Evolutionary conservation across 2,113 vertebrate genomes (phyloP).

Genomic region (Notothenia coriiceps): DNA sequence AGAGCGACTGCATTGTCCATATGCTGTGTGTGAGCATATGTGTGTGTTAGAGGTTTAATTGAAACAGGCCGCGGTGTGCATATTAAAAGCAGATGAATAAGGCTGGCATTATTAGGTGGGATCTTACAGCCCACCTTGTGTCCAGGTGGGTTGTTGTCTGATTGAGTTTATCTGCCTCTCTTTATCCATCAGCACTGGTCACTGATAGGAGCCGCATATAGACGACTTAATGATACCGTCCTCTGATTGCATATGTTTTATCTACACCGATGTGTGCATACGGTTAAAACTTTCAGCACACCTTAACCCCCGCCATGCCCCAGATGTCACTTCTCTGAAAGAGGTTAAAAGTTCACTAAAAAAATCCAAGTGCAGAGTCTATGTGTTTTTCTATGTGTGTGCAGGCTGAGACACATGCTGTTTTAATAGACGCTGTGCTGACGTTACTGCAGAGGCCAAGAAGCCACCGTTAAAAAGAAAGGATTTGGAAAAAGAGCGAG

Average conservation of each 20-base stretch:
- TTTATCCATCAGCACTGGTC: constrained; percentile 35
- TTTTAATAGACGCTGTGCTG: constrained; percentile 78
- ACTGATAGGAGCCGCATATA: constrained; percentile 37
- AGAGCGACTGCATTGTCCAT: constrained; percentile 30
- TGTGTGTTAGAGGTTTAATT: constrained; percentile 51
- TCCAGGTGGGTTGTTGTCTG: constrained; percentile 38
- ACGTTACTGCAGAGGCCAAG: constrained; percentile 73
- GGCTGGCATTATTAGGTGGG: constrained; percentile 33
- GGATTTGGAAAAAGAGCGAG: constrained; percentile 68
- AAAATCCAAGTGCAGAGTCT: constrained; percentile 51
- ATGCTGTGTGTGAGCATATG: constrained; percentile 29
- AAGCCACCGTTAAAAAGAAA: constrained; percentile 73
- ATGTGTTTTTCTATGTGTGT: constrained; percentile 43
- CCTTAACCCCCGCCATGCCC: constrained; percentile 18
- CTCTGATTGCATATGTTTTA: constrained; percentile 24
- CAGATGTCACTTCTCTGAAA: constrained; percentile 53
- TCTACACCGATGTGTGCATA: constrained; percentile 9
- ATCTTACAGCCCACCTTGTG: constrained; percentile 44
- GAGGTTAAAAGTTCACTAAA: constrained; percentile 79
- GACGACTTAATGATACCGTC: constrained; percentile 27
- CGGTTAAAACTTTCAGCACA: neutral
- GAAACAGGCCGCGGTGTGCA: constrained; percentile 43
- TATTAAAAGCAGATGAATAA: constrained; percentile 60
- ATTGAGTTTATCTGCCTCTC: constrained; percentile 55
- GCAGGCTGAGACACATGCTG: constrained; percentile 73